phyloP scores from a whole-genome alignment of 2,888 invertebrate genomes.

The Linyphia triangularis region DNA sequence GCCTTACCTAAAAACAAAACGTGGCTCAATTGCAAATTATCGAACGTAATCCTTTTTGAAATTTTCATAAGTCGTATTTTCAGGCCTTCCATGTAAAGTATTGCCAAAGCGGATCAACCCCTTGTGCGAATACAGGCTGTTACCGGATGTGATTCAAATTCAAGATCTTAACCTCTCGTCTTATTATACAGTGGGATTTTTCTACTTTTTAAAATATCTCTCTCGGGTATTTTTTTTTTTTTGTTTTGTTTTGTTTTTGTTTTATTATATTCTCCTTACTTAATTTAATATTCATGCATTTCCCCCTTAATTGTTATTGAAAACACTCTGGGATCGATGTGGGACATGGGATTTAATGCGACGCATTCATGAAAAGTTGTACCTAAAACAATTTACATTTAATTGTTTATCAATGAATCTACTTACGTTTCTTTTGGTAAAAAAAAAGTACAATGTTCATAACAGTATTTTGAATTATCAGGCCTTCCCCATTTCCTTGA shows the following conservation, averaged over 20 bases:
- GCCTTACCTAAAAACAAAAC: constrained; percentile 20
- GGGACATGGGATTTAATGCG: not conserved
- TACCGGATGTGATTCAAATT: constrained; percentile 39
- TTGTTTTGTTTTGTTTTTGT: too few relatives aligned
- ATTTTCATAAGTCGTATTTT: constrained; percentile 19
- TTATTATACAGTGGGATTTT: constrained; percentile 9
- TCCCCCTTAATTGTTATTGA: not conserved
- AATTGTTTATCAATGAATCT: too few relatives aligned
- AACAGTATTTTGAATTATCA: too few relatives aligned
- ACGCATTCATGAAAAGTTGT: too few relatives aligned
- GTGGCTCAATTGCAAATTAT: constrained; percentile 36
- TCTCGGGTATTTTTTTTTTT: too few relatives aligned
- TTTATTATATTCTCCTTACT: not conserved
- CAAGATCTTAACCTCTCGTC: not conserved
- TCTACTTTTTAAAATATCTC: not conserved
- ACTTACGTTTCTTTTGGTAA: too few relatives aligned
- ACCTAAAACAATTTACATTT: too few relatives aligned
- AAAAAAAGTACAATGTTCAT: too few relatives aligned
- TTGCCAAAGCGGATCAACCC: not conserved
- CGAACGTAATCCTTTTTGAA: constrained; percentile 18
- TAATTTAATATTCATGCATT: not conserved
- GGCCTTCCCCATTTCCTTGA: too few relatives aligned
- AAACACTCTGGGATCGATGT: not conserved
- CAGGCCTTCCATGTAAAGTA: not conserved
- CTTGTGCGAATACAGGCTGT: constrained; percentile 20